Conservation (phyloP, 2,113 vertebrate species). For the Ictidomys tridecemlineatus region DNA sequence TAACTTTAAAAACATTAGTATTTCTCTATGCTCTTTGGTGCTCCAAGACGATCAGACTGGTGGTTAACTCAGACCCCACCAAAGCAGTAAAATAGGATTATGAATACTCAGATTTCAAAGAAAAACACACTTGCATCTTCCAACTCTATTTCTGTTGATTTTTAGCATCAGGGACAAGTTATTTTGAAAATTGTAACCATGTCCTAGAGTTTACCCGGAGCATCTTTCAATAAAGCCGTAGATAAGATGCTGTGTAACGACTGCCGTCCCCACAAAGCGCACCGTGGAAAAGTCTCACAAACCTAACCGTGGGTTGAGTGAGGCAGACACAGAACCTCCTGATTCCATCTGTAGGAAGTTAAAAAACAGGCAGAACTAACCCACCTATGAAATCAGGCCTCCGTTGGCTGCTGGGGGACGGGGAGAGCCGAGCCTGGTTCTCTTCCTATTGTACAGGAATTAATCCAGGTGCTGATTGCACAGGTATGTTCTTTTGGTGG, state of each 20-base stretch:
- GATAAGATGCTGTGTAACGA: neutral
- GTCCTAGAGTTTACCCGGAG: slow-evolving; percentile 64
- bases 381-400: neutral
- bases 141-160: slow-evolving; percentile 74
- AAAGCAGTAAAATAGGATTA: slow-evolving; percentile 62
- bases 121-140: slow-evolving; percentile 55
- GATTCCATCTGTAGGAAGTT: neutral
- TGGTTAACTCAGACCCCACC: slow-evolving; percentile 61
- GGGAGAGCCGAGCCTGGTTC: neutral
- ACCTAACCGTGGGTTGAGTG: neutral
- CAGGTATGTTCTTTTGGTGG: neutral
- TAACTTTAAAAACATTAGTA: slow-evolving; percentile 41
- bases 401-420: neutral
- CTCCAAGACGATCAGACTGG: slow-evolving; percentile 59
- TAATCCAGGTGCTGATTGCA: neutral
- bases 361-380: neutral
- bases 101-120: slow-evolving; percentile 72
- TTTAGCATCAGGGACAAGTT: slow-evolving; percentile 74
- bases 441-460: neutral
- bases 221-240: neutral
- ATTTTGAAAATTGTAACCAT: slow-evolving; percentile 61
- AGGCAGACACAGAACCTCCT: neutral
- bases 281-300: neutral
- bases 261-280: neutral
- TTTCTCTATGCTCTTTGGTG: neutral